Conservation (phyloP, 2,113 vertebrate species). For the Narcine bancroftii region DNA sequence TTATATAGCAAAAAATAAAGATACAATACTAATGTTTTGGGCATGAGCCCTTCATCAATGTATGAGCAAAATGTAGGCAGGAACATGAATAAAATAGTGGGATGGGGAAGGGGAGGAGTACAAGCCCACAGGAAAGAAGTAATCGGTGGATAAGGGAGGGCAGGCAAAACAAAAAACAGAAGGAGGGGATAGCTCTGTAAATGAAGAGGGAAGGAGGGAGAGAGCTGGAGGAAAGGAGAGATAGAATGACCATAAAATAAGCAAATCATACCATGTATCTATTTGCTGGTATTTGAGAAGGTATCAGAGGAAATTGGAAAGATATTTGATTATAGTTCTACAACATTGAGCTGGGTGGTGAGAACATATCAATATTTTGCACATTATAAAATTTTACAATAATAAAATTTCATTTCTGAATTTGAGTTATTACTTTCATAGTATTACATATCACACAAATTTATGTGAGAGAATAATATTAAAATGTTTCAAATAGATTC, state of each 20-base stretch:
- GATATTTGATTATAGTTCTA: neutral
- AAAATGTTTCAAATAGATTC: neutral
- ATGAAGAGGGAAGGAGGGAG: neutral
- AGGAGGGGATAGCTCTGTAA: too few species aligned
- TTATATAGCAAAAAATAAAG: too few species aligned
- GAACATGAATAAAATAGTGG: too few species aligned
- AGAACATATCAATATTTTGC: neutral
- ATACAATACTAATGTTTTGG: too few species aligned
- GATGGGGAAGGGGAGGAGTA: too few species aligned
- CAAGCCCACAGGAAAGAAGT: too few species aligned
- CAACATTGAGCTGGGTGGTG: neutral
- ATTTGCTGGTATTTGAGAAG: neutral
- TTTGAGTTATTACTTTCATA: neutral
- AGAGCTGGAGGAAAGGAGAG: neutral
- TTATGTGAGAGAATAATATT: neutral
- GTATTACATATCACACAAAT: neutral
- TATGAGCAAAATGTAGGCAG: too few species aligned
- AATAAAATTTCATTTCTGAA: neutral
- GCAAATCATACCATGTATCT: neutral
- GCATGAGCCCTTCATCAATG: too few species aligned
- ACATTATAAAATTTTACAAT: neutral
- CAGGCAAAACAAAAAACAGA: too few species aligned
- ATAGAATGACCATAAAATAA: neutral
- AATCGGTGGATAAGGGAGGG: too few species aligned
- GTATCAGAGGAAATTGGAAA: neutral